Evolutionary conservation across 2,888 invertebrate species (phyloP), one percentile per base, ranked within the genome.

Genomic region (Drosophila atroscutellata): DNA sequence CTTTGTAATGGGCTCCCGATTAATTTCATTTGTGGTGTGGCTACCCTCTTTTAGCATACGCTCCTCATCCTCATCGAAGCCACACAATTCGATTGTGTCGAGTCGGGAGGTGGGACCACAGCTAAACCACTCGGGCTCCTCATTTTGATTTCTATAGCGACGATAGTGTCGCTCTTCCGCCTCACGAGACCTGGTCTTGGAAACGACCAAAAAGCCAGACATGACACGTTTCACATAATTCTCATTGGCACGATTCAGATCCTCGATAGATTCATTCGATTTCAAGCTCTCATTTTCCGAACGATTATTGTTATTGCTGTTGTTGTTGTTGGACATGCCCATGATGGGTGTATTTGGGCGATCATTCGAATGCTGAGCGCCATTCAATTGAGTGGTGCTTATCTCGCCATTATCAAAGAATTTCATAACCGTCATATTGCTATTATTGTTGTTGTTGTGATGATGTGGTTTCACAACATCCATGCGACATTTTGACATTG

Each of bases 101-200:
- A 92, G 81, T 52, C 92, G 84, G 5, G 92, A 92, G 32, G 92
- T 92, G 30, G 92, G 92, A 7, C 92, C 92, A 71, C 92, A 92
- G 63, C 92, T 92, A 64, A 92, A 92, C 92, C 92, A 92, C 59
- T 92, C 92, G 0, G 92, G 92, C 60, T 92, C 92, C 15, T 92
- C 93, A 65, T 81, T 92, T 51, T 82, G 85, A 60, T 91, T 91
- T 59, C 84, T 86, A 69, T 90, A 91, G 26, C 91, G 90, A 36
- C 89, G 83, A 71, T 87, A 78, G 32, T 89, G 83, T 6, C 80
- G 85, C n/a, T 92, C 92, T 9, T 92, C 92, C 0, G 74, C 62
- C 15, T 91, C 91, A 0, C 89, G 84, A 3, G 91, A 86, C 60
- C 89, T 91, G 0, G 92, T 85, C 52, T 91, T 91, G 1, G 92